Evolutionary conservation across 2,797 vertebrate species (phyloP), one percentile per base, ranked within the genome.

Genomic region (Tarsius wallacei): DNA sequence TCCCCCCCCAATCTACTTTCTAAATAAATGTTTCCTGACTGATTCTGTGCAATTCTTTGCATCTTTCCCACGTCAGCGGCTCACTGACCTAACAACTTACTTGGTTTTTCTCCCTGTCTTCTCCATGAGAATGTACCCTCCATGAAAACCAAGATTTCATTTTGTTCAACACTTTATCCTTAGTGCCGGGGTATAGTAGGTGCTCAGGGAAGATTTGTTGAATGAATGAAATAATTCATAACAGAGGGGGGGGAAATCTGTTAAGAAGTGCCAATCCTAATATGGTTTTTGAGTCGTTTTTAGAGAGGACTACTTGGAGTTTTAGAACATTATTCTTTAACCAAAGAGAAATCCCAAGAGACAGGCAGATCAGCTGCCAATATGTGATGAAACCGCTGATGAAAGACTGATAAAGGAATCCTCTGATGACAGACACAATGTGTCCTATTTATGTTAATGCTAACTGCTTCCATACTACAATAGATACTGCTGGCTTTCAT

Each of bases 281-380:
- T 86, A 70, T 19, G 4, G 17, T 42, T 93, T 92, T 96, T 90
- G 33, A 78, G 47, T 42, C 16, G 90, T 90, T 90, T 57, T 85
- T 68, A 74, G 21, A 26, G 64, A 81, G 21, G 66, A 15, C 94
- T 94, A 94, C 22, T 17, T 31, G 66, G 33, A 19, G 53, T 36
- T 90, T 96, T 57, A 80, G 78, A 85, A 81, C 24, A 49, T 57
- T 81, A 76, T 55, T 68, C 28, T 95, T 87, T 57, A 93, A 42
- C 28, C 66, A 76, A 0, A 22, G 36, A 59, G 47, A 93, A 95
- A 95, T 91, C 59, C 26, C 22, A 80, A 86, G 78, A 93, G 83
- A 71, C n/a, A 82, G 68, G 24, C 5, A 24, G 28, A 86, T 85
- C 28, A 90, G 36, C 42, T 55, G 86, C 22, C 42, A 94, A n/a